These are phyloP conservation scores for Drosophila anceps DNA, from an alignment of 2,888 invertebrate genomes.

Conservation along the genomic window DNA sequence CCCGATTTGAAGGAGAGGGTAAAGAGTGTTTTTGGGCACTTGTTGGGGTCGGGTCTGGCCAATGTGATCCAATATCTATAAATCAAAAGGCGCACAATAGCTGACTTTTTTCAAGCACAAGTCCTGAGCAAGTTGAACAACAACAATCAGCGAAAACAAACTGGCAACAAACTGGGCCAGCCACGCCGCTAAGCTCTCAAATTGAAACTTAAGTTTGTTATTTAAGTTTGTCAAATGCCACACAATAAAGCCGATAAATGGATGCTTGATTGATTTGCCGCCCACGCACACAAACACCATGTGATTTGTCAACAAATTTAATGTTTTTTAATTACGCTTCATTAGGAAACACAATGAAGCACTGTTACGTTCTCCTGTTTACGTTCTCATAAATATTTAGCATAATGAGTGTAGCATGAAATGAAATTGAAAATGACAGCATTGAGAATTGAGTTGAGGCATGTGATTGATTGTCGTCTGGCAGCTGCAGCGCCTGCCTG, in stretches of 20 bases:
- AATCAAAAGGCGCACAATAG: slow-evolving; percentile 70
- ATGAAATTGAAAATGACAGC: slow-evolving; percentile 62
- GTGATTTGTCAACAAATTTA: slow-evolving; percentile 43
- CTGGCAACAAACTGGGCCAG: slow-evolving; percentile 18
- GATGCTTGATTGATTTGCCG: slow-evolving; percentile 58
- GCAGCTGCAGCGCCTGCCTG: slow-evolving; percentile 27
- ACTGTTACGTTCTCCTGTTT: slow-evolving; percentile 23
- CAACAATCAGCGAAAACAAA: slow-evolving; percentile 60
- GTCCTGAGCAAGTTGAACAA: slow-evolving; percentile 57
- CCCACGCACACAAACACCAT: slow-evolving; percentile 1
- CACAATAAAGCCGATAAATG: slow-evolving; percentile 36
- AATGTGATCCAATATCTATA: slow-evolving; percentile 66
- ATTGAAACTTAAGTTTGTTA: slow-evolving; percentile 60
- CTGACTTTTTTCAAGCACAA: slow-evolving; percentile 46
- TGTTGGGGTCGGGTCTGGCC: slow-evolving; percentile 5
- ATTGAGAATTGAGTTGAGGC: slow-evolving; percentile 64
- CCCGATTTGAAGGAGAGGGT: background rate
- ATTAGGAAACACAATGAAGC: slow-evolving; percentile 60
- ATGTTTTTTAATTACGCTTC: slow-evolving; percentile 76
- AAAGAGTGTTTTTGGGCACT: background rate
- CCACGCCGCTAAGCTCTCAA: slow-evolving; percentile 45
- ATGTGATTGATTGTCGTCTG: slow-evolving; percentile 74
- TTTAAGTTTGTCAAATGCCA: slow-evolving; percentile 53
- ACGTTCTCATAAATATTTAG: slow-evolving; percentile 67
- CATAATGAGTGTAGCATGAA: slow-evolving; percentile 41